Percentiles rank a stretch among this genome's conserved stretches.
Conservation (phyloP, 2,113 vertebrate genomes). For the Crotalus horridus region DNA sequence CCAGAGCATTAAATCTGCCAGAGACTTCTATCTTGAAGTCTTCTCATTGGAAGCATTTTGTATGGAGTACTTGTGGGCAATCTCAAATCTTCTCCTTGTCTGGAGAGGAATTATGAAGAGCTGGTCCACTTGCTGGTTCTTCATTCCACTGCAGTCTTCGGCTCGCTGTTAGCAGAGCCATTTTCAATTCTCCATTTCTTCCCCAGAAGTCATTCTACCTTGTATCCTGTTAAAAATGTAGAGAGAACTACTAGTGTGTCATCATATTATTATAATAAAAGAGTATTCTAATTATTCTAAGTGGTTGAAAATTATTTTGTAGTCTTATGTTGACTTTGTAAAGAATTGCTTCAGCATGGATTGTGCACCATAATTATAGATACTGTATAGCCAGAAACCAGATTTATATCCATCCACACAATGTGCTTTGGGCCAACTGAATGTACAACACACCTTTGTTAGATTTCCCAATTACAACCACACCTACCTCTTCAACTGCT, state of each 20-base stretch:
- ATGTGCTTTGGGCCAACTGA: neutral
- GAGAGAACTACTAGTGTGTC: neutral
- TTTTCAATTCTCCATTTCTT: neutral
- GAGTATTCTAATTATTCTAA: neutral
- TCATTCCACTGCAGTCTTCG: neutral
- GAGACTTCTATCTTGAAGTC: neutral
- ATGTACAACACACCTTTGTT: neutral
- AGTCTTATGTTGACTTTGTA: neutral
- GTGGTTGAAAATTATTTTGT: neutral
- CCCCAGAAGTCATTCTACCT: neutral
- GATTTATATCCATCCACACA: neutral
- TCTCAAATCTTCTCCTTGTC: neutral
- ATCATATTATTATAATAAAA: neutral
- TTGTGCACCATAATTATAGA: neutral
- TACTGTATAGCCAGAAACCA: neutral
- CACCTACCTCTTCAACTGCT: neutral
- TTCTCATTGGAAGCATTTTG: neutral
- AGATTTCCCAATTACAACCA: neutral
- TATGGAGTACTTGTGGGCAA: neutral
- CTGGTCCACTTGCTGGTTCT: neutral
- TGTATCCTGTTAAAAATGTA: neutral
- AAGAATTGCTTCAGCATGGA: neutral
- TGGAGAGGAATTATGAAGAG: no score
- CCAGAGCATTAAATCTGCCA: no score
- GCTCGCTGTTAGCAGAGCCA: neutral